These are phyloP conservation scores for Zhengitettix transpicula DNA, from an alignment of 2,888 invertebrate species.

Conservation along the genomic window DNA sequence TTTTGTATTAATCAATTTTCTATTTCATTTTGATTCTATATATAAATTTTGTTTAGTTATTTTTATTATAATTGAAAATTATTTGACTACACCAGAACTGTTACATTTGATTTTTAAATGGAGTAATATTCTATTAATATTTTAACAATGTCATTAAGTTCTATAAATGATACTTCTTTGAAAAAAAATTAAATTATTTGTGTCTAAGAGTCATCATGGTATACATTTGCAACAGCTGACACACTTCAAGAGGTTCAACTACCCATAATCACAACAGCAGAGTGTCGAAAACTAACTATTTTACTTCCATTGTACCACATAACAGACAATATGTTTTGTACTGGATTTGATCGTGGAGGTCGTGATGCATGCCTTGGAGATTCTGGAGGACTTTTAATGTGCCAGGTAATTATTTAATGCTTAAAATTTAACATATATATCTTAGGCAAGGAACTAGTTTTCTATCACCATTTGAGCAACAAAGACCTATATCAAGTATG, in stretches of 20 bases:
- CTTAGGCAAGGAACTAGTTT: constrained; percentile 53
- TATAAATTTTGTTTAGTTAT: too few relatives aligned
- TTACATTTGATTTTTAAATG: too few relatives aligned
- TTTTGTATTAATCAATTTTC: too few relatives aligned
- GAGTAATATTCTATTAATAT: too few relatives aligned
- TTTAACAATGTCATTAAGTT: too few relatives aligned
- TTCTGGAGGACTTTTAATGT: constrained; percentile 65
- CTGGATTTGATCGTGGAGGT: constrained; percentile 62
- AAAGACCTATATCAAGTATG: constrained; percentile 44
- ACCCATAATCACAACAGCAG: constrained; percentile 59
- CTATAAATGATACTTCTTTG: too few relatives aligned
- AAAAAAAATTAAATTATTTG: too few relatives aligned
- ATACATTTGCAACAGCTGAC: constrained; percentile 39
- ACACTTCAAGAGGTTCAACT: constrained; percentile 67
- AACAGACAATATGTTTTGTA: constrained; percentile 70
- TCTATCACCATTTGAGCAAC: constrained; percentile 58
- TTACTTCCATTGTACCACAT: constrained; percentile 58
- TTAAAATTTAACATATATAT: too few relatives aligned
- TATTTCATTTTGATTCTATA: too few relatives aligned
- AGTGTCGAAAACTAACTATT: constrained; percentile 56
- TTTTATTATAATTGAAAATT: too few relatives aligned
- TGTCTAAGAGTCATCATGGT: too few relatives aligned
- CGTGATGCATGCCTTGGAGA: constrained; percentile 67
- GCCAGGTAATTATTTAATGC: constrained; percentile 35
- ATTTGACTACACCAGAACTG: too few relatives aligned